These are phyloP conservation scores for Drosophila paulistorum DNA, from an alignment of 1,140 invertebrate species.

Conservation along the genomic window DNA sequence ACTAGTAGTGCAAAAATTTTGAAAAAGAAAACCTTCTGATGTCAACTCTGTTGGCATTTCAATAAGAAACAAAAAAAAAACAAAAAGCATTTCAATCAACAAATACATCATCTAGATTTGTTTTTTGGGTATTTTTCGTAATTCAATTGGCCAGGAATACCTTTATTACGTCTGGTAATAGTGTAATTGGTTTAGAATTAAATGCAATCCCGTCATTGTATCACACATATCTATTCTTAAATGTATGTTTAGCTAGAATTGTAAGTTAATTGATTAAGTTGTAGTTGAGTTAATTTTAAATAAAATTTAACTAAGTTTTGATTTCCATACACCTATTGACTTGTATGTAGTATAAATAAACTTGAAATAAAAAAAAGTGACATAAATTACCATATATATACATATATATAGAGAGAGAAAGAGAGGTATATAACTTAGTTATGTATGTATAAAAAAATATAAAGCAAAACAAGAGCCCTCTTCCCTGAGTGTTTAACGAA, in stretches of 20 bases:
- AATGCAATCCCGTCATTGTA: too few species aligned
- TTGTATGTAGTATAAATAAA: conserved; percentile 35
- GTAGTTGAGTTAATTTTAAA: conserved; percentile 26
- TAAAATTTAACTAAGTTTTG: conserved; percentile 2
- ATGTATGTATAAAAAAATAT: conserved; percentile 30
- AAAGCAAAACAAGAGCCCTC: conserved; percentile 36
- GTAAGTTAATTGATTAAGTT: conserved; percentile 43
- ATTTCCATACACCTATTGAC: not conserved
- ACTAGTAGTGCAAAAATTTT: conserved; percentile 49
- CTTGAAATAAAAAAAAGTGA: conserved; percentile 5
- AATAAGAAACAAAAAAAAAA: conserved; percentile 25
- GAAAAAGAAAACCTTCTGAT: conserved; percentile 20
- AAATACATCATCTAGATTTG: conserved; percentile 45
- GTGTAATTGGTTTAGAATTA: not conserved
- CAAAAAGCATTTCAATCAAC: conserved; percentile 36
- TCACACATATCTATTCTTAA: conserved; percentile 24
- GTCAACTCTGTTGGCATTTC: conserved; percentile 54
- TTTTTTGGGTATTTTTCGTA: conserved; percentile 11
- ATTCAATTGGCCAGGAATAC: not conserved
- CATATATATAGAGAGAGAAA: conserved; percentile 17
- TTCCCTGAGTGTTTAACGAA: conserved; percentile 70
- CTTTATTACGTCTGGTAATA: not conserved
- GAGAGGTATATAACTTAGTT: conserved; percentile 31
- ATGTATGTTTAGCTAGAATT: conserved; percentile 42
- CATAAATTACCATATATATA: conserved; percentile 51